Base-by-base conservation (phyloP, 2,113 vertebrate species). In the Irena cyanogastra region DNA sequence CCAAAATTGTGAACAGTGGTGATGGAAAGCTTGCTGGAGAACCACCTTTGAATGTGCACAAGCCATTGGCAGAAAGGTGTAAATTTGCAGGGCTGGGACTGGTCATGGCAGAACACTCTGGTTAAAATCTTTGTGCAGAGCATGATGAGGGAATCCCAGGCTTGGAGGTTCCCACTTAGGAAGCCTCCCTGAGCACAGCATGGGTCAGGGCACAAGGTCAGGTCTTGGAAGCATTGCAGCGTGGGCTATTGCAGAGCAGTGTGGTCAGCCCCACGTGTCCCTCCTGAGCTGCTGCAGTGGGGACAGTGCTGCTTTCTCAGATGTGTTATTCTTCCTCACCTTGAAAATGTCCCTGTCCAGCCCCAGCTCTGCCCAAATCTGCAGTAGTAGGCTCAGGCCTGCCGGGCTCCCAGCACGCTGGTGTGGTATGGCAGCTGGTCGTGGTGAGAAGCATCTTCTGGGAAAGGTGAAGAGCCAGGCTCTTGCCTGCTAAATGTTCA, bases 391-490 rank as follows among this genome's bases (percentile, higher is more conserved):
- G 11, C 57, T 74, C 22, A 71, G 83, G 12, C 85, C 54, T 90
- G 82, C 85, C 0, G 0, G n/a, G 54, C 63, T 94, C 24, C 44
- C 92, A 83, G 82, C 90, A 74, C 0, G 7, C 30, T 6, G 6
- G 39, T 23, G 45, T 50, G 53, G 23, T 54, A 22, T 0, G 1
- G 75, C 84, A 93, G 90, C 85, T 92, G 93, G 90, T 94, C 10
- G 0, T 90, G 72, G 71, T 66, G 90, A 78, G 90, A 94, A 83
- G 42, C 90, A 81, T 87, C 90, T 95, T 94, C 81, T 93, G 88
- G 79, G 64, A n/a, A 75, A 91, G 33, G 39, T 85, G 85, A 85
- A 91, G 41, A 93, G 87, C n/a, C 83, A 92, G 80, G 39, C 15
- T 76, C 59, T 86, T 80, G 33, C 59, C 35, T 70, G 60, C 59